These are phyloP conservation scores for Bombus soroeensis DNA, from an alignment of 1,140 invertebrate genomes.

Conservation along the genomic window DNA sequence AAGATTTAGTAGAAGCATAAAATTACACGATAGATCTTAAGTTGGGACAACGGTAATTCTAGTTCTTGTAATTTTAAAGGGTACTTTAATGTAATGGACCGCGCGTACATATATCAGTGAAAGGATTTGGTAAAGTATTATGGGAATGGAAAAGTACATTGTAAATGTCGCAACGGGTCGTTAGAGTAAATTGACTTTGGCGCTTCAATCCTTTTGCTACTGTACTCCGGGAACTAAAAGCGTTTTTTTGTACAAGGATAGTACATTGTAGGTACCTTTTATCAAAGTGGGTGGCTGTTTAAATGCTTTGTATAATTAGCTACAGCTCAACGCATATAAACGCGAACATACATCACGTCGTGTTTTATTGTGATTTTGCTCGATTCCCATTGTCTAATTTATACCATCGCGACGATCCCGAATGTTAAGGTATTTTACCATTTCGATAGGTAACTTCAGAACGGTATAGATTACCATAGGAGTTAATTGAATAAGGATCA, in stretches of 20 bases:
- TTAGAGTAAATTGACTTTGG: background rate
- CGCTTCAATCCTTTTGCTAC: background rate
- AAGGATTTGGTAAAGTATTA: background rate
- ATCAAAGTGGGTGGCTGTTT: background rate
- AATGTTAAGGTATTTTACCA: conserved; percentile 1
- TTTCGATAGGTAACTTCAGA: background rate
- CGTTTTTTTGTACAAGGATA: background rate
- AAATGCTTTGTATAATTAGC: background rate
- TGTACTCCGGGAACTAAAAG: background rate
- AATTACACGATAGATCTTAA: background rate
- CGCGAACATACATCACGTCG: background rate
- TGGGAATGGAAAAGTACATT: background rate
- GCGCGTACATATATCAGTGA: background rate
- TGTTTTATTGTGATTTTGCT: background rate
- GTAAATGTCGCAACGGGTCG: too few species aligned
- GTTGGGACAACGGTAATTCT: background rate
- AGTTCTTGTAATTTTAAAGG: conserved; percentile 15
- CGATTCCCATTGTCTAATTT: background rate
- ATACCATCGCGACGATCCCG: background rate
- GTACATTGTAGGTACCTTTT: background rate
- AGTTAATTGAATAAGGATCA: conserved; percentile 67
- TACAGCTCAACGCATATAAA: background rate
- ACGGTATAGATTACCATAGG: conserved; percentile 19
- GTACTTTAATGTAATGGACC: background rate
- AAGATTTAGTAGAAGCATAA: background rate